Evolutionary conservation across 2,797 vertebrate species (phyloP), one percentile per base, ranked within the genome.

Genomic region (Anguilla megastoma): DNA sequence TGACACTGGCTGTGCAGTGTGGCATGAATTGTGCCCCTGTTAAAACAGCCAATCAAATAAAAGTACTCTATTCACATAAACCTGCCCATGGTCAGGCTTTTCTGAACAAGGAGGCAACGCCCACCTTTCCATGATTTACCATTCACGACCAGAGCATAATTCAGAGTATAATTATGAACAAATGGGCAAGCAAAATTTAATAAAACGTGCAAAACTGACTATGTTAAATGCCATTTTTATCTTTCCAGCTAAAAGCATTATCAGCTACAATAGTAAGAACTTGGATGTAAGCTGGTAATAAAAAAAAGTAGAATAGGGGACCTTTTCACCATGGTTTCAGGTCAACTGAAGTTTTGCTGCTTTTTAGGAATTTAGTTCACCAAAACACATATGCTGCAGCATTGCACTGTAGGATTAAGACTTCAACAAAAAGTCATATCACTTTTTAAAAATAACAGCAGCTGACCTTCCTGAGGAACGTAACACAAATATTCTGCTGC

Each of bases 381-480:
- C 74, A 76, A 8, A 41, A 41, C 79, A 82, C 1, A 79, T 33
- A 50, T 80, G 45, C n/a, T 48, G 16, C 14, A 45, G 16, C 41
- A 50, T 48, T 50, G 18, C 45, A 24, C 45, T 82, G 21, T 82
- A 50, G 8, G 50, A 82, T 48, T n/a, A 48, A 9, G 33, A 80
- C 36, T 50, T 80, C 12, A 80, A 94, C 94, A 95, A 94, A 45
- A 92, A 94, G 92, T 91, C 92, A 93, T 94, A 95, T 94, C 94
- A 95, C 94, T 94, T 95, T 94, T 95, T 94, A 93, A 94, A 95
- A 94, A 94, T 92, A 94, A 95, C 94, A 91, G 92, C 93, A 93
- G 96, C 95, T 95, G 95, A 93, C 93, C 94, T 94, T 93, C 90
- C 93, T 92, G 94, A 88, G 93, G 94, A 90, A 94, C 94, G 92